Evolutionary conservation across 2,113 vertebrate genomes (phyloP), one percentile per base, ranked within the genome.

Genomic region (Phocoena phocoena): DNA sequence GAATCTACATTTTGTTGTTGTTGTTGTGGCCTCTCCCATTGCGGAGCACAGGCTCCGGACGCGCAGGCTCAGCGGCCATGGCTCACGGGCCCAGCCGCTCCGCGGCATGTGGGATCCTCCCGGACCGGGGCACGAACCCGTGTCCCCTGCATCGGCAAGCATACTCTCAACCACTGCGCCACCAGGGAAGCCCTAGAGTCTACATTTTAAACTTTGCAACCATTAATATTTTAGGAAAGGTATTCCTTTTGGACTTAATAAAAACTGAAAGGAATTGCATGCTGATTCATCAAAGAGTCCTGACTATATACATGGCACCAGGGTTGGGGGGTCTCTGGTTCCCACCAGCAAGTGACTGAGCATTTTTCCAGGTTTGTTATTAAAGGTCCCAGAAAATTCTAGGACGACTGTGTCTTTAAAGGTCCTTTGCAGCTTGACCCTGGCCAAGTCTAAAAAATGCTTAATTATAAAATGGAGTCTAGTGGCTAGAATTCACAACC

Each of bases 161-260:
- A 1, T 0, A 13, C 47, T 50, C 47, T 50, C 13, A 50, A 50
- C 47, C 47, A 50, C 47, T 50, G 47, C 47, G 1, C 47, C 47
- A 50, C 47, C 47, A 50, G 47, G 47, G 47, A 50, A 50, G 47
- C 47, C 13, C 47, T 70, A 8, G 63, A 87, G 94, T 83, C 55
- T 91, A 74, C 94, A 81, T 71, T 88, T 93, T 93, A 90, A 97
- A 97, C 50, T 83, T 86, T 60, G 63, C 53, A 88, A 50, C 71
- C 26, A 60, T 65, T 67, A 36, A 11, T 97, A 80, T 74, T 93
- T 93, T 80, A 93, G 31, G 44, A 80, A 74, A 76, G 28, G 11
- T 68, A 97, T 96, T 93, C 92, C 60, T 97, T 92, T 58, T 65
- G 31, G 67, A 60, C 31, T 85, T 71, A 86, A 67, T 89, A 76